Evolutionary conservation across 2,888 invertebrate species (phyloP), one percentile per base, ranked within the genome.

Genomic region (Drosophila conformis): DNA sequence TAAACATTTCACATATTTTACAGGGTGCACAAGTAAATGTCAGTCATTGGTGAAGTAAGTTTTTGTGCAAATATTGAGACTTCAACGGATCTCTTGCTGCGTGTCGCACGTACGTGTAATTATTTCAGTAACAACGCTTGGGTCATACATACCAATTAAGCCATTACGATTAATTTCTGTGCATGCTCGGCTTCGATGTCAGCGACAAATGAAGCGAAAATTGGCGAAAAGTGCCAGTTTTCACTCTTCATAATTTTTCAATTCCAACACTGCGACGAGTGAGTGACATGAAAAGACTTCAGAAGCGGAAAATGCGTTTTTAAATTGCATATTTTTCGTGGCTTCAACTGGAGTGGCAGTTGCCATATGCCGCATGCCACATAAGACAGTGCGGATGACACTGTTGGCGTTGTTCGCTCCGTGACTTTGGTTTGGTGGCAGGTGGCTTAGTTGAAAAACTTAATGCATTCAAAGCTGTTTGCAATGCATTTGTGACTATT

Each of bases 121-220:
- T 73, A 69, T 68, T 61, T 42, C 56, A 60, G 54, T 57, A n/a
- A 53, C 62, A 46, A 53, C 73, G 76, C 57, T 57, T 65, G 58
- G 54, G 56, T 48, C 78, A 76, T 88, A 86, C 85, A 78, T 89
- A 89, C 81, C 88, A 85, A 85, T 85, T 85, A 85, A 88, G 83
- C 72, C 71, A 88, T 85, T 85, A 87, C 78, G 76, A 58, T 66
- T 77, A 70, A 80, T 69, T 81, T 73, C 64, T 67, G 72, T 60
- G 60, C 69, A 63, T 48, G 63, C 64, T 66, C 56, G 71, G 46
- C 35, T 11, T 40, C 29, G 53, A 62, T 77, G 79, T 87, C 70
- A 74, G 78, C 77, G 63, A 57, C 60, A 69, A 40, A 69, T 68
- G 60, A 48, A 58, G 70, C 38, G 63, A 76, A 58, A 71, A 75